phyloP scores from a whole-genome alignment of 92 coral and sea anemone species.

The Zoanthus solanderi region DNA sequence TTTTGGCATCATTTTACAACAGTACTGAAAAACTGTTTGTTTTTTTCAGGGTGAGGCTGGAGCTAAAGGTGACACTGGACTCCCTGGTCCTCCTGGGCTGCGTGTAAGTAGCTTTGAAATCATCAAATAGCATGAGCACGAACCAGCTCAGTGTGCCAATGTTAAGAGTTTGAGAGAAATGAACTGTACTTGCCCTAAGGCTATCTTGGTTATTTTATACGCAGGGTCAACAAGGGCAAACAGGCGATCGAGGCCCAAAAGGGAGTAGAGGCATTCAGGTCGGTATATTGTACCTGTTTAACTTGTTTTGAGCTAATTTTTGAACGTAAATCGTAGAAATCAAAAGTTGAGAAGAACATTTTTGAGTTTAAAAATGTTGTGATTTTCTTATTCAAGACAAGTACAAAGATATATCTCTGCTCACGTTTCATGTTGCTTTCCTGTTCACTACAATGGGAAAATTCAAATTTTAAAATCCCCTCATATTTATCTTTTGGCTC shows the following conservation, averaged over 20 bases:
- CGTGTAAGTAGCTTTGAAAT: not conserved
- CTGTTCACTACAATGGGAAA: too few species aligned
- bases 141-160: not conserved
- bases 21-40: not conserved
- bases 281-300: not conserved
- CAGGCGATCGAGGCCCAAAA: slow-evolving; percentile 9
- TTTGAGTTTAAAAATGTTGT: not conserved
- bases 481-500: too few species aligned
- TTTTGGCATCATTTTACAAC: not conserved
- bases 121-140: too few species aligned
- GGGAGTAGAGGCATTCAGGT: not conserved
- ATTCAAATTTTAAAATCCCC: too few species aligned
- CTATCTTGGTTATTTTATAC: not conserved
- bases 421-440: too few species aligned
- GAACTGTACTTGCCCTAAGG: too few species aligned
- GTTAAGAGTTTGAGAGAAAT: not conserved
- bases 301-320: too few species aligned
- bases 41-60: slow-evolving; percentile 12
- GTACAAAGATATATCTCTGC: too few species aligned
- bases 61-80: slow-evolving; percentile 25
- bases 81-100: slow-evolving; percentile 7
- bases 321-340: not conserved
- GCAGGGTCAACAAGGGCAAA: slow-evolving; percentile 12
- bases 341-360: not conserved
- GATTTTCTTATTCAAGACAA: too few species aligned